phyloP scores from a whole-genome alignment of 1,140 invertebrate species.

The Diorhabda sublineata region DNA sequence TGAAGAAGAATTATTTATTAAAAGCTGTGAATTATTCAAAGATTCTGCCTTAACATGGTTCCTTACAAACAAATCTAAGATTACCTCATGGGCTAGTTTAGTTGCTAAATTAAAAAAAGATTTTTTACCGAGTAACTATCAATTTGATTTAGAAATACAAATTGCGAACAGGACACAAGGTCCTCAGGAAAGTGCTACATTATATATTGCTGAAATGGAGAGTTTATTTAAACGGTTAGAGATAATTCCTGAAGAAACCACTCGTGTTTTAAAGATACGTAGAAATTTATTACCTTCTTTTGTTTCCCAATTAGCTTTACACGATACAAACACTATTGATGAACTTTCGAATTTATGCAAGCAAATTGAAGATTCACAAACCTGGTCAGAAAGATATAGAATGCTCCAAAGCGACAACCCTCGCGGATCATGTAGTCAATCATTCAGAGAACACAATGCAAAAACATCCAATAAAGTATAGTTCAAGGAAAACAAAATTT shows the following conservation, averaged over 20 bases:
- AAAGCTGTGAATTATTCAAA: too few species aligned
- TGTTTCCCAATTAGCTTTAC: conserved; percentile 8
- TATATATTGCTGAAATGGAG: neutral
- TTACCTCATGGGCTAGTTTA: neutral
- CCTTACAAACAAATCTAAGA: too few species aligned
- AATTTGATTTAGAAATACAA: conserved; percentile 11
- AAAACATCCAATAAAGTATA: too few species aligned
- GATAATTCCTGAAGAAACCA: neutral
- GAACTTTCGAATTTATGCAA: conserved; percentile 8
- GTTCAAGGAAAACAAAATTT: too few species aligned
- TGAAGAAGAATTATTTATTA: too few species aligned
- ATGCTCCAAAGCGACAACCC: neutral
- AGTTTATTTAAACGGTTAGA: conserved; percentile 1
- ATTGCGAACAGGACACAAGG: conserved; percentile 9
- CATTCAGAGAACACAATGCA: too few species aligned
- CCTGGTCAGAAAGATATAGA: conserved; percentile 8
- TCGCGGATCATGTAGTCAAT: too few species aligned
- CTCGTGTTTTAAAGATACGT: conserved; percentile 3
- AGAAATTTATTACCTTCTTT: conserved; percentile 5
- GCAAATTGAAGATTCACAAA: neutral
- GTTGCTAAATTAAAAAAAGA: conserved; percentile 8
- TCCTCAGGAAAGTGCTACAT: conserved; percentile 5
- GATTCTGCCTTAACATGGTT: too few species aligned
- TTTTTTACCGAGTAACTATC: conserved; percentile 11
- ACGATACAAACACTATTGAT: neutral